Evolutionary conservation across 2,113 vertebrate species (phyloP).

Genomic region (Microcebus lehilahytsara): DNA sequence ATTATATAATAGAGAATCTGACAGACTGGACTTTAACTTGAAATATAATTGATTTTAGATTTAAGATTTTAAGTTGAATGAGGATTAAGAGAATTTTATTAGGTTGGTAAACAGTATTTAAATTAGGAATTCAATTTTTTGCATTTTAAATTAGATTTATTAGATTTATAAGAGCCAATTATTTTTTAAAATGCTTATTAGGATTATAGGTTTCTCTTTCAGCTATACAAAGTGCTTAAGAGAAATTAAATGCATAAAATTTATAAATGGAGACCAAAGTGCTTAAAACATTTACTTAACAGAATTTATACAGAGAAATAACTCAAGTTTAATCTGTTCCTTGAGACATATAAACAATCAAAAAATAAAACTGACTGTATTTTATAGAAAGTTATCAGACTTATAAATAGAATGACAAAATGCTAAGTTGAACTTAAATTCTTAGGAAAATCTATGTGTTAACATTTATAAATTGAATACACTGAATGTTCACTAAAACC

Average conservation of each 20-base stretch:
- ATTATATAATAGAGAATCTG: neutral
- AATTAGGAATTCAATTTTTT: neutral
- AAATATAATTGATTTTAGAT: constrained; percentile 5
- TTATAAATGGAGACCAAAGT: neutral
- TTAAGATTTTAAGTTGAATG: neutral
- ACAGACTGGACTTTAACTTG: neutral
- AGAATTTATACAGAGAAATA: neutral
- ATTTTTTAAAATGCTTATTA: neutral
- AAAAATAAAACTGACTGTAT: neutral
- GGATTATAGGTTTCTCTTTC: neutral
- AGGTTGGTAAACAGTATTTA: neutral
- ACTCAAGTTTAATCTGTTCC: neutral
- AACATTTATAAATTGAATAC: neutral
- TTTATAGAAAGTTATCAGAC: neutral
- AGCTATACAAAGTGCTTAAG: neutral
- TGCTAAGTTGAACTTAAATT: neutral
- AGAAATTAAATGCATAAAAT: neutral
- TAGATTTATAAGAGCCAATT: neutral
- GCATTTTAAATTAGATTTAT: neutral
- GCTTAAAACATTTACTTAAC: neutral
- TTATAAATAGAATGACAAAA: neutral
- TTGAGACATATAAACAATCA: neutral
- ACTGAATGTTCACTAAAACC: neutral
- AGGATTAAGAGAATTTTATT: neutral
- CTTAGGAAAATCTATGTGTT: neutral